Conservation (phyloP, 2,888 invertebrate species). For the Eupithecia pulchellata region DNA sequence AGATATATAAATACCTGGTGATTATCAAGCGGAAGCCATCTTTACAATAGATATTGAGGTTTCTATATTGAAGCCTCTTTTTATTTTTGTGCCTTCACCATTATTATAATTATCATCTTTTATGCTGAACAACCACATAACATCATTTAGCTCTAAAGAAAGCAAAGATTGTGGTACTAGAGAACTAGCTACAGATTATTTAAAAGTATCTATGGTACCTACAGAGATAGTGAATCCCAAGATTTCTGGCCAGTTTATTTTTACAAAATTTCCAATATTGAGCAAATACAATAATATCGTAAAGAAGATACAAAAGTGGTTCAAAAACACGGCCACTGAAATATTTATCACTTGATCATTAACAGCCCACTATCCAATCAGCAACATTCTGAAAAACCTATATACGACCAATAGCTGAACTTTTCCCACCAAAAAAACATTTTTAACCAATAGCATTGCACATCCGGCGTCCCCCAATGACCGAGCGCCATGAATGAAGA, state of each 20-base stretch:
- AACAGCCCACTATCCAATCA: neutral
- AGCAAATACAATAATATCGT: neutral
- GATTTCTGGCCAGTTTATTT: neutral
- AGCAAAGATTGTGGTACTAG: no score
- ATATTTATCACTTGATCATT: neutral
- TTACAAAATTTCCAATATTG: neutral
- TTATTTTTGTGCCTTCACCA: neutral
- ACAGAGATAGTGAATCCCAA: no score
- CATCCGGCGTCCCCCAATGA: conserved; percentile 39
- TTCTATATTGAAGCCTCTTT: neutral
- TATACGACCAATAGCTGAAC: conserved; percentile 7
- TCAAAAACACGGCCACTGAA: neutral
- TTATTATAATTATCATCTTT: no score
- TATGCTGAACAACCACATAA: no score
- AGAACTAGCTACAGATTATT: no score
- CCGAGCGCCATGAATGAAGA: conserved; percentile 62
- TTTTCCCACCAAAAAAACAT: conserved; percentile 6
- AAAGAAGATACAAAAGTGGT: neutral
- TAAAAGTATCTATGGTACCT: no score
- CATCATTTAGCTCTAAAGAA: no score
- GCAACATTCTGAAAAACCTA: neutral
- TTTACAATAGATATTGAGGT: conserved; percentile 4
- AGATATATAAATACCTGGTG: conserved; percentile 10
- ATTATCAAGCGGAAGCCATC: conserved; percentile 12
- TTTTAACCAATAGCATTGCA: conserved; percentile 31